These are phyloP conservation scores for Spizella passerina DNA, from an alignment of 2,797 vertebrate genomes.

Conservation along the genomic window DNA sequence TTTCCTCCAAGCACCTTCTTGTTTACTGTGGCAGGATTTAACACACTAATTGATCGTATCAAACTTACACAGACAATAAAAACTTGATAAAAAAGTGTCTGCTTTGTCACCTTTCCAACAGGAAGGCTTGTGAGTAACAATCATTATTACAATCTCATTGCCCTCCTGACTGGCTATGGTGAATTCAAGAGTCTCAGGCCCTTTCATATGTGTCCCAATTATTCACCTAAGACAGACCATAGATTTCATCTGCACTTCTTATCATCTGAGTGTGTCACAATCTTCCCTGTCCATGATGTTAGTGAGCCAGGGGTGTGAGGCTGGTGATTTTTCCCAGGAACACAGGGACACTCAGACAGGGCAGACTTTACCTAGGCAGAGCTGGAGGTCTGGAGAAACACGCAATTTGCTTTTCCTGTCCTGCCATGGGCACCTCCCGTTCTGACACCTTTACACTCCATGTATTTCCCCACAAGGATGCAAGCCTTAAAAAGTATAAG, in stretches of 20 bases:
- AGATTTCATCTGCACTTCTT: not conserved
- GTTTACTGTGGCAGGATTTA: not conserved
- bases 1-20: not conserved
- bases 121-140: not conserved
- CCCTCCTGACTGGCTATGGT: rapidly evolving
- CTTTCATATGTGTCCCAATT: not conserved
- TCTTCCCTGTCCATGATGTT: not conserved
- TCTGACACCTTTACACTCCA: not conserved
- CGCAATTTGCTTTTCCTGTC: not conserved
- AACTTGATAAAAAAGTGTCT: not conserved
- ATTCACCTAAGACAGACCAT: not conserved
- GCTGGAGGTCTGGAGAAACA: not conserved
- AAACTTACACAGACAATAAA: not conserved
- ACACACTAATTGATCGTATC: not conserved
- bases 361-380: too few species aligned
- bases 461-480: not conserved
- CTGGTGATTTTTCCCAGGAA: not conserved
- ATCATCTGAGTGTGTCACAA: not conserved
- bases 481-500: not conserved
- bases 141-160: too few species aligned
- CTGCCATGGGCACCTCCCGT: not conserved
- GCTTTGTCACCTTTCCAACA: not conserved
- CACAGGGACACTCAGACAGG: not conserved
- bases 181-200: not conserved
- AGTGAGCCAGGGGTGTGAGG: not conserved